Evolutionary conservation across 37 sponge, comb jelly and placozoan species (phyloP), one percentile per base, ranked within the genome.

Genomic region (Beroe ovata): DNA sequence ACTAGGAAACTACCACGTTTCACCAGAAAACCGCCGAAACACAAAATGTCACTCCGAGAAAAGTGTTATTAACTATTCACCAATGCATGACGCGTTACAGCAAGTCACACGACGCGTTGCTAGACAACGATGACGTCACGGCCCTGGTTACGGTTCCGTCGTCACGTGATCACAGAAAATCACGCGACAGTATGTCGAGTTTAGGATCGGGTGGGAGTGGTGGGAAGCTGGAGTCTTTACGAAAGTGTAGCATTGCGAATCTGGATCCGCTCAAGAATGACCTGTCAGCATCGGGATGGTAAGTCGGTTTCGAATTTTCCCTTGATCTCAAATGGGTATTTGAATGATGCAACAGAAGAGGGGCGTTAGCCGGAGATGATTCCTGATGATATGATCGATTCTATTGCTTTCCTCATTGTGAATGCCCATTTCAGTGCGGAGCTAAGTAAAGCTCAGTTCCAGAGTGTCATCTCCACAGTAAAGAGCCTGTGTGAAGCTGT

Each of bases 121-220:
- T 19, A 19, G 69, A 66, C 69, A 11, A 34, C 29, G 69, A 11
- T 33, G 69, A 47, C 54, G 54, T 47, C 54, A 47, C 54, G 11
- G 54, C 54, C 11, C 54, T 47, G 54, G 54, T 47, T 11, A 47
- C 54, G 6, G 6, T 47, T 16, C 54, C 69, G 2, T 66, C 69
- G 30, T 66, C 69, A 33, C 69, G 69, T 30, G 30, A 30, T 37
- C 21, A 29, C 63, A 66, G 69, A 37, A 66, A 66, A 32, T 66
- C 69, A 66, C 69, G 69, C 3, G 69, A 66, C 32, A 66, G 69
- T 30, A 26, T 66, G 54, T 47, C 54, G 54, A 47, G 54, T 47
- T 6, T 47, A 11, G 54, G 54, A 11, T 47, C 54, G 11, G 54
- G 54, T 1, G 69, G 69, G 1, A 29, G 63, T n/a, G 11, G 28